Conservation (phyloP, 2,113 vertebrate genomes). For the Podarcis raffonei region DNA sequence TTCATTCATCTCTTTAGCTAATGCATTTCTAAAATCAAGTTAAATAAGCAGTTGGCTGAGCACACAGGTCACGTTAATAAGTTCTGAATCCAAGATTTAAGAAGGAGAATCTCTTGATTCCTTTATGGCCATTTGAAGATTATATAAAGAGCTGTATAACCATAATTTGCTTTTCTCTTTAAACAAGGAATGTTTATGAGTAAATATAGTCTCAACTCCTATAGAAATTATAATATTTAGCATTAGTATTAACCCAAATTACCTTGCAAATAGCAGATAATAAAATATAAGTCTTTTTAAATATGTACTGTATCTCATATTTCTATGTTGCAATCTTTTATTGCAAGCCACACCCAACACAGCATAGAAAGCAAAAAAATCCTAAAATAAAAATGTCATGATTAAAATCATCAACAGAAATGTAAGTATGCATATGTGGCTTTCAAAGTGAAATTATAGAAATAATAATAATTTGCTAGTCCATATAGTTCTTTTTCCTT, state of each 20-base stretch:
- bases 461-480: neutral
- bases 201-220: neutral
- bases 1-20: slow-evolving; percentile 36
- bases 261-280: slow-evolving; percentile 33
- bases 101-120: neutral
- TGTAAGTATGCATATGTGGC: neutral
- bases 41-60: slow-evolving; percentile 46
- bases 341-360: neutral
- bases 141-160: neutral
- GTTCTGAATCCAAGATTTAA: neutral
- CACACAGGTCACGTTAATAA: neutral
- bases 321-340: neutral
- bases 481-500: neutral
- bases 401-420: neutral
- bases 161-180: neutral
- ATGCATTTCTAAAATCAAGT: slow-evolving; percentile 52
- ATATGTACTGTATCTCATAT: neutral
- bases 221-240: slow-evolving; percentile 22
- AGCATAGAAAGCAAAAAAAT: neutral
- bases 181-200: neutral
- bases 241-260: slow-evolving; percentile 44
- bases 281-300: slow-evolving; percentile 3
- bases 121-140: slow-evolving; percentile 28
- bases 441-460: slow-evolving; percentile 38
- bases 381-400: neutral